Conservation (phyloP, 2,797 vertebrate species). For the Meriones psammophilus region DNA sequence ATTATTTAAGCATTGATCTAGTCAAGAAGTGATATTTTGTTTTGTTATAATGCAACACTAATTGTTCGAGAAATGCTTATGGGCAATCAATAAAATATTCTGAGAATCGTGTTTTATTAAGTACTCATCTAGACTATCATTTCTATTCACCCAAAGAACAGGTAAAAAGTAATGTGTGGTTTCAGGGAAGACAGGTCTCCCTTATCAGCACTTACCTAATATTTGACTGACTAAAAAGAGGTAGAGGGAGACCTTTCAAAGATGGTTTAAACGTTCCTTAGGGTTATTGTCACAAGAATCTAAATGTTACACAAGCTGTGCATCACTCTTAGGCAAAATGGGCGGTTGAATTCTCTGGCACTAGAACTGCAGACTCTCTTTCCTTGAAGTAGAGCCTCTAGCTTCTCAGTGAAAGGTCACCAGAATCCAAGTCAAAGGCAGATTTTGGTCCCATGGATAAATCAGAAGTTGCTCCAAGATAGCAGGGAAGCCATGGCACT, state of each 20-base stretch:
- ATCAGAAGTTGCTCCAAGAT: neutral
- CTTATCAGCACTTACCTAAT: neutral
- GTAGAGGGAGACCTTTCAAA: neutral
- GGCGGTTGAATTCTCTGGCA: neutral
- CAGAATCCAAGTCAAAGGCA: conserved; percentile 16
- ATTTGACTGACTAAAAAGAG: neutral
- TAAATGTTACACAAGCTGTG: neutral
- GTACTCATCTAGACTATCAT: neutral
- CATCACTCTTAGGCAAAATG: neutral
- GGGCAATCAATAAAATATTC: neutral
- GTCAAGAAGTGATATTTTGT: conserved; percentile 18
- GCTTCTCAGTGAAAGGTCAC: conserved; percentile 2
- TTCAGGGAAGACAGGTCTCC: neutral
- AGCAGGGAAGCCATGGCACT: neutral
- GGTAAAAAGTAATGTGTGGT: neutral
- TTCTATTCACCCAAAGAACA: neutral
- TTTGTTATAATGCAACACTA: conserved; percentile 36
- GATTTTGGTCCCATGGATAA: neutral
- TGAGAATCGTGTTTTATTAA: conserved; percentile 21
- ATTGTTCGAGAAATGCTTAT: neutral
- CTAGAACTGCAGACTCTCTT: neutral
- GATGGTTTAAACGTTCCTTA: neutral
- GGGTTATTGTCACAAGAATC: neutral
- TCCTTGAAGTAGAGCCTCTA: neutral
- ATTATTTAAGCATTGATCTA: neutral